phyloP scores from a whole-genome alignment of 2,113 vertebrate genomes.

The Lipophrys pholis region DNA sequence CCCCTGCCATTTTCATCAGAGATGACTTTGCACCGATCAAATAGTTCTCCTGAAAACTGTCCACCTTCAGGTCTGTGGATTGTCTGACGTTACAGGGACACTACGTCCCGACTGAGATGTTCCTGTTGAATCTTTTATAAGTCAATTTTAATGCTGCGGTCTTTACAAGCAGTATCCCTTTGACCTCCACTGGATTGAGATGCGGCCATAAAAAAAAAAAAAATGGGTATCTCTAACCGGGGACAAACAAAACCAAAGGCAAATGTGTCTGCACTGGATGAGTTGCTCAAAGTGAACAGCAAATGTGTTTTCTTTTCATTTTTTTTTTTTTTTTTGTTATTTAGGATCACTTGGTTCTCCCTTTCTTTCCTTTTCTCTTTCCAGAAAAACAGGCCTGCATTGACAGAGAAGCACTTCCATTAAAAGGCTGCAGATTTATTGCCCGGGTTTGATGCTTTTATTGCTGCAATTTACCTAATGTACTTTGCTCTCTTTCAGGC shows the following conservation, averaged over 20 bases:
- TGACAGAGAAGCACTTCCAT: constrained; percentile 62
- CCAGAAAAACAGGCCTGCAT: constrained; percentile 21
- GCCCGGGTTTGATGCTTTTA: constrained; percentile 57
- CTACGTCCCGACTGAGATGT: constrained; percentile 5
- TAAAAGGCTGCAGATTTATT: constrained; percentile 62
- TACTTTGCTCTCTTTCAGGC: constrained; percentile 83
- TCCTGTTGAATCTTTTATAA: constrained; percentile 28
- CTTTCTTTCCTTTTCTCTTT: constrained; percentile 1
- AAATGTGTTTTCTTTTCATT: neutral
- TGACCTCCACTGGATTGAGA: neutral
- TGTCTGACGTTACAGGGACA: neutral
- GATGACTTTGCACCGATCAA: neutral
- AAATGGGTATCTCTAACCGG: constrained; percentile 1
- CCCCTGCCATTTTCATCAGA: neutral
- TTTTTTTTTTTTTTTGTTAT: neutral
- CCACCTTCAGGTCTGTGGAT: neutral
- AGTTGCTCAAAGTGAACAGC: neutral
- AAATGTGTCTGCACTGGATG: neutral
- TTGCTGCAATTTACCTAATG: constrained; percentile 68
- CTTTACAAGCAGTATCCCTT: neutral
- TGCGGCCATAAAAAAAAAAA: neutral
- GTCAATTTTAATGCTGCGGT: constrained; percentile 14
- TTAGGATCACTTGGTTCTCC: neutral
- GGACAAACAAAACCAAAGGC: constrained; percentile 19
- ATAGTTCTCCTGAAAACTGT: neutral